phyloP scores from a whole-genome alignment of 2,113 vertebrate genomes.

The Seriola dumerili region DNA sequence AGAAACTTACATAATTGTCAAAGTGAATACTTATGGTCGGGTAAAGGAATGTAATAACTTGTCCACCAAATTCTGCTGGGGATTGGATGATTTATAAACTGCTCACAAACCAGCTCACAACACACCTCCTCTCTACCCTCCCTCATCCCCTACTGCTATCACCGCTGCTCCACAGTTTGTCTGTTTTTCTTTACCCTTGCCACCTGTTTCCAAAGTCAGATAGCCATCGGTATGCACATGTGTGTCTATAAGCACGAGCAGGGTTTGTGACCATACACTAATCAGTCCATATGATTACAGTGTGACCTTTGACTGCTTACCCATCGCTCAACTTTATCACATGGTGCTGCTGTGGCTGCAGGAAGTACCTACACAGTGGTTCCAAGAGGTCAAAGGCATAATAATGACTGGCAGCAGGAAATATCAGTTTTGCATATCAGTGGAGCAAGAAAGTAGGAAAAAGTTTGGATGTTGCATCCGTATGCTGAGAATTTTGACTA shows the following conservation, averaged over 20 bases:
- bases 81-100: slow-evolving; percentile 58
- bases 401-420: neutral
- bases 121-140: neutral
- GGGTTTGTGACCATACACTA: slow-evolving; percentile 72
- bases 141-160: neutral
- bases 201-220: slow-evolving; percentile 65
- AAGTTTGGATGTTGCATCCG: neutral
- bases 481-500: neutral
- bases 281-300: slow-evolving; percentile 64
- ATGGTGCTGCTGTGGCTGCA: neutral
- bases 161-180: slow-evolving; percentile 4
- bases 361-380: neutral
- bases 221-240: slow-evolving; percentile 61
- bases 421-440: neutral
- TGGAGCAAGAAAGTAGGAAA: neutral
- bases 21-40: slow-evolving; percentile 2
- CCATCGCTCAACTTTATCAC: slow-evolving; percentile 49
- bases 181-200: slow-evolving; percentile 48
- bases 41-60: slow-evolving; percentile 17
- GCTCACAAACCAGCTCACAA: slow-evolving; percentile 41
- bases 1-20: slow-evolving; percentile 17
- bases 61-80: neutral
- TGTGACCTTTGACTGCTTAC: slow-evolving; percentile 55
- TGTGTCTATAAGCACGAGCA: slow-evolving; percentile 32
- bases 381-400: slow-evolving; percentile 20